Conservation (phyloP, 2,888 invertebrate genomes). For the Eurytoma californica region DNA sequence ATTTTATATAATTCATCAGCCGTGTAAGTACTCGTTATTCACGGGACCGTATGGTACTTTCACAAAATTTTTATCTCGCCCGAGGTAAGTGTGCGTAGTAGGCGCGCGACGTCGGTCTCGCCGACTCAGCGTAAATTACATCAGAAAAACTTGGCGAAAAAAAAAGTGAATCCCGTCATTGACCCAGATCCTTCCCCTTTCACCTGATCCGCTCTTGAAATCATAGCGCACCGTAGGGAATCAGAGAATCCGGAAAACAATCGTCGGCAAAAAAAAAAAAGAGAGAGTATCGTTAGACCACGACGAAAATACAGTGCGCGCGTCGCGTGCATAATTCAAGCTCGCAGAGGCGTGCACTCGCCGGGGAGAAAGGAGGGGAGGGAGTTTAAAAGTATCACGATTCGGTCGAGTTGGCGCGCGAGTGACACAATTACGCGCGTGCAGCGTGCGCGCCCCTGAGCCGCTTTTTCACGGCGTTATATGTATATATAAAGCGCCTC, state of each 20-base stretch:
- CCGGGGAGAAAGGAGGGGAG: background rate
- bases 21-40: background rate
- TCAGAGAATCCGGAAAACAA: background rate
- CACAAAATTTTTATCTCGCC: background rate
- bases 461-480: conserved; percentile 32
- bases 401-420: conserved; percentile 24
- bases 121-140: conserved; percentile 13
- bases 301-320: background rate
- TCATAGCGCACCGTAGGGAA: background rate
- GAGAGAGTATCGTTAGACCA: background rate
- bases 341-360: background rate
- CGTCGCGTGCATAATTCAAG: background rate
- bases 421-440: conserved; percentile 47
- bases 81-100: background rate
- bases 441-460: background rate
- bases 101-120: too few relatives aligned
- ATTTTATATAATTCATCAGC: background rate
- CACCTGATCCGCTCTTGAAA: too few relatives aligned
- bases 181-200: background rate
- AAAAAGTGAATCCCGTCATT: background rate
- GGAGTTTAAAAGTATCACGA: conserved; percentile 43
- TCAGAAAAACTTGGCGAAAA: background rate
- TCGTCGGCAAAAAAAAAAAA: background rate
- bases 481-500: background rate
- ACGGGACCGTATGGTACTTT: background rate